Evolutionary conservation across 2,888 invertebrate genomes (phyloP), one percentile per base, ranked within the genome.

Genomic region (Oxycera nigricornis): DNA sequence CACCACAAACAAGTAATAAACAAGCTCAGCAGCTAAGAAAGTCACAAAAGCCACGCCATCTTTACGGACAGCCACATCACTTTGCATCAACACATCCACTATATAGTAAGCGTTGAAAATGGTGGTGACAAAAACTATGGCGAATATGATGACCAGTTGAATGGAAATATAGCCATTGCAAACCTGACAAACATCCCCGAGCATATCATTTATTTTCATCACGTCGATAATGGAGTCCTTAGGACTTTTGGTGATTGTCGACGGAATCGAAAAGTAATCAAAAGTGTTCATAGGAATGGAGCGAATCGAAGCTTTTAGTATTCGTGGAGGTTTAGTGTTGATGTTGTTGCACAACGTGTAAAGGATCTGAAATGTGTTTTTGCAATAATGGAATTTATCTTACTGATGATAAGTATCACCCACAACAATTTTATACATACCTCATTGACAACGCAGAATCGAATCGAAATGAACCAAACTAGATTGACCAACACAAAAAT

Each of bases 381-480:
- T 20, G 24, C 9, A 55, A 50, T 22, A 22, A 55, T 55, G 24
- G 3, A 50, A 3, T 4, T 11, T 14, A 50, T 17, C 35, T 7
- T 26, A 17, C 26, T 59, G 11, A 59, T 9, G 14, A 61, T 35
- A 35, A 35, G 6, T 35, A 11, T 6, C 11, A 62, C 22, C n/a
- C n/a, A n/a, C n/a, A n/a, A n/a, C n/a, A n/a, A n/a, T 57, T 57
- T 22, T 17, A 22, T 31, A 50, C 68, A 9, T 22, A 68, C 72
- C 59, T 72, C n/a, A 11, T 72, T 72, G 2, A 59, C 17, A 1
- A 39, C 22, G 14, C 41, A 11, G 7, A 35, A 59, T 41, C 72
- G 57, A 28, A 39, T 20, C 28, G 24, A 28, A 0, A 84, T 81
- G n/a, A 83, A 82, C 55, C 82, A 72, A 2, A 79, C 52, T 0